phyloP scores from a whole-genome alignment of 1,140 invertebrate species.

The Drosophila asahinai region DNA sequence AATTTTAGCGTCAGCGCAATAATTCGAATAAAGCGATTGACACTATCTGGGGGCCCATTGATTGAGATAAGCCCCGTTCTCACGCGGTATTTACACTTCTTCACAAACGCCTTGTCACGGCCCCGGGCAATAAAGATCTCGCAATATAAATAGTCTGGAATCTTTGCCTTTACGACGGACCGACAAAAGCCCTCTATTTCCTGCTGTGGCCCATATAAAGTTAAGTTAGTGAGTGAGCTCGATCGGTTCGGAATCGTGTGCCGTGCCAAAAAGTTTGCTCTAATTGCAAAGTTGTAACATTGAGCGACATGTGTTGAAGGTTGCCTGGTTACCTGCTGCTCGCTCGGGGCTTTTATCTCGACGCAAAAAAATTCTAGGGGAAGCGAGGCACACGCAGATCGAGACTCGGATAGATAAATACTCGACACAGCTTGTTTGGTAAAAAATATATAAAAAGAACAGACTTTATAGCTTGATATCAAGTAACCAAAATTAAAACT shows the following conservation, averaged over 20 bases:
- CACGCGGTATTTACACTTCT: slow-evolving; percentile 51
- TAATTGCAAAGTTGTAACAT: slow-evolving; percentile 65
- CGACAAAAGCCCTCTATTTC: slow-evolving; percentile 44
- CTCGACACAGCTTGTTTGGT: not conserved
- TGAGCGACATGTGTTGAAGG: slow-evolving; percentile 44
- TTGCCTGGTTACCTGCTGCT: slow-evolving; percentile 17
- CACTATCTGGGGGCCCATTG: slow-evolving; percentile 45
- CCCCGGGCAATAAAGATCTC: slow-evolving; percentile 34
- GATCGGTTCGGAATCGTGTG: not conserved
- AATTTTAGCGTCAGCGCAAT: slow-evolving; percentile 44
- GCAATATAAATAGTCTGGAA: slow-evolving; percentile 37
- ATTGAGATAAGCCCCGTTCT: slow-evolving; percentile 57
- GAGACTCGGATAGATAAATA: slow-evolving; percentile 4
- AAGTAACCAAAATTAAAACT: not conserved
- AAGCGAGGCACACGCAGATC: slow-evolving; percentile 10
- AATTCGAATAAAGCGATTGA: slow-evolving; percentile 50
- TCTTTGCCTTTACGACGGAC: slow-evolving; percentile 33
- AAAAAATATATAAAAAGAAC: not conserved
- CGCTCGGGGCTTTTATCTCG: slow-evolving; percentile 36
- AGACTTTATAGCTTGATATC: not conserved
- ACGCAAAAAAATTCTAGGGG: slow-evolving; percentile 21
- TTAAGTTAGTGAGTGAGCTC: slow-evolving; percentile 4
- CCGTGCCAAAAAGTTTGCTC: slow-evolving; percentile 38
- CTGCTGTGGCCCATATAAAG: slow-evolving; percentile 29
- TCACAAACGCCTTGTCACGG: slow-evolving; percentile 49